A percentile compares a stretch with the other conserved stretches of the same genome.
Conservation (phyloP, 1,140 invertebrate species). For the Drosophila rufa region DNA sequence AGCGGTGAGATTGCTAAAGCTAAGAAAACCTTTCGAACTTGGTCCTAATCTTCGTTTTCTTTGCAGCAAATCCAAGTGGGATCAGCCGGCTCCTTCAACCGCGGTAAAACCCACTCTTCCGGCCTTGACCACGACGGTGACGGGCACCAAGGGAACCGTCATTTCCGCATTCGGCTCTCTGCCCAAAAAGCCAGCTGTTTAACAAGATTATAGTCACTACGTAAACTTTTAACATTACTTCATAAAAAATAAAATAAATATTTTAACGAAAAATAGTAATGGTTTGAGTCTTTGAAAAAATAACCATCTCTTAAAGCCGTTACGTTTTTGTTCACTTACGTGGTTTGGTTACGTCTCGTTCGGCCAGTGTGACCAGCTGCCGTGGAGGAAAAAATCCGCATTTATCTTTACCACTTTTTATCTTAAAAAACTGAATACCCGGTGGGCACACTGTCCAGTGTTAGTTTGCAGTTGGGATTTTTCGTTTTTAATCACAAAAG, state of each 20-base stretch:
- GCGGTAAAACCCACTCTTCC: slow-evolving; percentile 86
- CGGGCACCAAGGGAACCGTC: slow-evolving; percentile 94
- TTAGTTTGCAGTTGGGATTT: slow-evolving; percentile 10
- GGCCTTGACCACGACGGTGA: slow-evolving; percentile 91
- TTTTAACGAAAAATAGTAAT: neutral
- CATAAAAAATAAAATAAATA: neutral
- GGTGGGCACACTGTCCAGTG: too few relatives aligned
- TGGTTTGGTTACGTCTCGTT: too few relatives aligned
- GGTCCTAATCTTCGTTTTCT: neutral
- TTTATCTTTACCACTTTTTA: too few relatives aligned
- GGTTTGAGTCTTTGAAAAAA: too few relatives aligned
- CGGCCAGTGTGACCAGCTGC: too few relatives aligned
- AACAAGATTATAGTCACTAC: slow-evolving; percentile 9
- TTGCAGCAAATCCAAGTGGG: slow-evolving; percentile 95
- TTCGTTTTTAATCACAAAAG: slow-evolving; percentile 38
- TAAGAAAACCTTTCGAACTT: neutral
- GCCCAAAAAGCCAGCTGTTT: slow-evolving; percentile 89
- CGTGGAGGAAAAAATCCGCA: too few relatives aligned
- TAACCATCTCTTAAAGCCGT: too few relatives aligned
- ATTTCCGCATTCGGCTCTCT: slow-evolving; percentile 95
- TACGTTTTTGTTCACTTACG: too few relatives aligned
- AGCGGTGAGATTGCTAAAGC: slow-evolving; percentile 47
- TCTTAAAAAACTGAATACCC: too few relatives aligned
- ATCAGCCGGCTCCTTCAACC: slow-evolving; percentile 90
- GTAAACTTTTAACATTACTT: neutral